These are phyloP conservation scores for Dynastes tityus DNA, from an alignment of 2,888 invertebrate genomes.

Conservation along the genomic window DNA sequence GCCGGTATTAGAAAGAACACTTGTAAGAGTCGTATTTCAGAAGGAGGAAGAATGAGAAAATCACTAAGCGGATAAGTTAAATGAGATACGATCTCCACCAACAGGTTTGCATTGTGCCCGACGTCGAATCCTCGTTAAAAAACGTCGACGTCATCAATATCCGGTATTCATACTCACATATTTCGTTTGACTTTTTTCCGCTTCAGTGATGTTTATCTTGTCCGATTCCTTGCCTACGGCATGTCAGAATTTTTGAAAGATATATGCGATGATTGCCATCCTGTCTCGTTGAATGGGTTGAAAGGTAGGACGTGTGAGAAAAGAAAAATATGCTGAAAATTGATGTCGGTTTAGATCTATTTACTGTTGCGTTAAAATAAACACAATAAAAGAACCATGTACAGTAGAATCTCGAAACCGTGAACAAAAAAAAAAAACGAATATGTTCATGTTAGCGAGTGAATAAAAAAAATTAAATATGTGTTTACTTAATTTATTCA, in stretches of 20 bases:
- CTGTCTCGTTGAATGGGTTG: neutral
- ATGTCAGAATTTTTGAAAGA: neutral
- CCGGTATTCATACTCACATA: neutral
- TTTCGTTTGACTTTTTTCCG: neutral
- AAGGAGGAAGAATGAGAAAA: no score
- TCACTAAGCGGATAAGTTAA: neutral
- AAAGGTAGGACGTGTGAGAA: neutral
- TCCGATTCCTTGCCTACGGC: neutral
- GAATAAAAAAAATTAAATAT: no score
- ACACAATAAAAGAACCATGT: no score
- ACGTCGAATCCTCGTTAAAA: slow-evolving; percentile 7
- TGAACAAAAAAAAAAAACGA: no score
- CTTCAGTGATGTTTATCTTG: neutral
- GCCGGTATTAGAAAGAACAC: no score
- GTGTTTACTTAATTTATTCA: no score
- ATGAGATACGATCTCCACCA: neutral
- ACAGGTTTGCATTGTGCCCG: neutral
- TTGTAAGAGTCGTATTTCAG: no score
- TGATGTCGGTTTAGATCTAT: no score
- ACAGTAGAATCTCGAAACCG: no score
- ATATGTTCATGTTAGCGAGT: no score
- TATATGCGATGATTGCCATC: neutral
- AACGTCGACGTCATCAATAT: slow-evolving; percentile 12
- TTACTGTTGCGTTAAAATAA: no score
- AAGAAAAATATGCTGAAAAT: neutral